Evolutionary conservation across 2,797 vertebrate species (phyloP).

Genomic region (Babyrousa celebensis): DNA sequence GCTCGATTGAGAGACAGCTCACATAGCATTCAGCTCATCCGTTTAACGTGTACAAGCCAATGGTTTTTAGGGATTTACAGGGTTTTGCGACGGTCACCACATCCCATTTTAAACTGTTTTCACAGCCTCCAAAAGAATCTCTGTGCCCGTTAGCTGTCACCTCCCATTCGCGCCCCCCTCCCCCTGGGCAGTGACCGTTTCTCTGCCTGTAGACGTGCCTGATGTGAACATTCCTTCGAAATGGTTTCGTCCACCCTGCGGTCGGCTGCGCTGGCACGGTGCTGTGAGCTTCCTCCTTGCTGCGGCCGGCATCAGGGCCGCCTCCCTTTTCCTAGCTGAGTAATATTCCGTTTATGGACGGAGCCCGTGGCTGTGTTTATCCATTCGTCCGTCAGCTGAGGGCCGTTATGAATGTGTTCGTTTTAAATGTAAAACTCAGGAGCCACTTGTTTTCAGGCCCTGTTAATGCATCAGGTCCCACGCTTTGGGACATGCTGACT

Average conservation of each 20-base stretch:
- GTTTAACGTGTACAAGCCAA: accelerated
- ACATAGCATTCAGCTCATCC: accelerated
- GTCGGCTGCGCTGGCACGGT: accelerated
- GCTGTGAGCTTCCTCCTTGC: accelerated
- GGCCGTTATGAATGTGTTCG: background rate
- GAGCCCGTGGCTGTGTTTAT: too few species aligned
- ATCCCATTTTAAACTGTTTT: background rate
- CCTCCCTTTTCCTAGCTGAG: background rate
- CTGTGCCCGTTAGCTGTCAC: accelerated
- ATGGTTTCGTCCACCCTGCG: accelerated
- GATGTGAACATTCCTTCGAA: background rate
- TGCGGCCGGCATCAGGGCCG: accelerated
- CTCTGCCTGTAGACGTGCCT: background rate
- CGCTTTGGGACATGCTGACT: background rate
- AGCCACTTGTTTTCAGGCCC: background rate
- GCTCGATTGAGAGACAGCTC: background rate
- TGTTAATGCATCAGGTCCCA: background rate
- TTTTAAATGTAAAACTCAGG: background rate
- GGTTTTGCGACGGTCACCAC: background rate
- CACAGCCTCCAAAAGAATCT: background rate
- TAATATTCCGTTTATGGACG: background rate
- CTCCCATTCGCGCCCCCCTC: background rate
- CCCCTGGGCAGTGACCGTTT: accelerated
- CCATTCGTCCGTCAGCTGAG: accelerated
- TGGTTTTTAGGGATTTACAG: background rate